Conservation (phyloP, 2,113 vertebrate genomes). For the Salvelinus sp. region DNA sequence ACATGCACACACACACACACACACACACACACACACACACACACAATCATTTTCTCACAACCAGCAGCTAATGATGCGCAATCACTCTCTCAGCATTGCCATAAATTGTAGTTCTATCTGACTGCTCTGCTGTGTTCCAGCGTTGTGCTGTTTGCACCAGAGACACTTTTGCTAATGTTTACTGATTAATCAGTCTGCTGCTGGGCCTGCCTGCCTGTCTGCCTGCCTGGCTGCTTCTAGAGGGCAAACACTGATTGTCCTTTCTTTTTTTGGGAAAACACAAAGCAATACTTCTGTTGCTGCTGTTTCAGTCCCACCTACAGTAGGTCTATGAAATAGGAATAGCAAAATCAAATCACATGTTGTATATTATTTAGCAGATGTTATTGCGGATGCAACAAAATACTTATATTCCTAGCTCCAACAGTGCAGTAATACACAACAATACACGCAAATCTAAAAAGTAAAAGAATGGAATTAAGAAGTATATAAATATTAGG, state of each 20-base stretch:
- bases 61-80: not conserved
- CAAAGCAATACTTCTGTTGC: not conserved
- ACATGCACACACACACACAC: not conserved
- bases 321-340: no score
- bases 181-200: slow-evolving; percentile 10
- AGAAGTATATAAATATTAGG: no score
- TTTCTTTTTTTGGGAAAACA: slow-evolving; percentile 1
- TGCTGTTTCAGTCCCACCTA: not conserved
- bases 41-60: not conserved
- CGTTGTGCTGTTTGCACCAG: not conserved
- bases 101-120: not conserved
- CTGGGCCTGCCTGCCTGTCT: not conserved
- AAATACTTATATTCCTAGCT: no score
- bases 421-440: no score
- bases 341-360: no score
- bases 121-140: not conserved
- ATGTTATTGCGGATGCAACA: no score
- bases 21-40: not conserved
- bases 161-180: not conserved
- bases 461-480: no score
- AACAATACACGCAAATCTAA: no score
- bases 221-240: not conserved
- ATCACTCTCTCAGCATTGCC: not conserved
- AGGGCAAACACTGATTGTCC: slow-evolving; percentile 15
- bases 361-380: no score